Conservation (phyloP, 2,888 invertebrate species). For the Cordylochernes scorpioides region DNA sequence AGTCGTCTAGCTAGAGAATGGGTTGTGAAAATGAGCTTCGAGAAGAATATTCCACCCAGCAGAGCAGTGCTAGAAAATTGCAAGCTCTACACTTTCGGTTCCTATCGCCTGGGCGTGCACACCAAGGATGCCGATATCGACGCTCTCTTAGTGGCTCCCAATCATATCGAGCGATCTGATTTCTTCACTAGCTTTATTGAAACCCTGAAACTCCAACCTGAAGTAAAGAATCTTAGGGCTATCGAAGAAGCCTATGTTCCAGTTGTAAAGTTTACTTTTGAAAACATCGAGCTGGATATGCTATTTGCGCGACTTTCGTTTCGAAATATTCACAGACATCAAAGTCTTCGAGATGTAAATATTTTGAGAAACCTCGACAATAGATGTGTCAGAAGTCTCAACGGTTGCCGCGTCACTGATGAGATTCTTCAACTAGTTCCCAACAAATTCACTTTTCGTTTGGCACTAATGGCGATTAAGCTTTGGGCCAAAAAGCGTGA, state of each 20-base stretch:
- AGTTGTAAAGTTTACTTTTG: slow-evolving; percentile 94
- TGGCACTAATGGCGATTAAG: no score
- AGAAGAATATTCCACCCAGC: slow-evolving; percentile 66
- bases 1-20: no score
- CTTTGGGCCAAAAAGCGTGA: no score
- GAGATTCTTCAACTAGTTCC: no score
- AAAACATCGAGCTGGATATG: slow-evolving; percentile 95
- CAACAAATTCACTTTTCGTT: no score
- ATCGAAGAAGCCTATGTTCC: slow-evolving; percentile 98
- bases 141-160: slow-evolving; percentile 84
- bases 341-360: no score
- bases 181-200: slow-evolving; percentile 91
- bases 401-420: no score
- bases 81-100: slow-evolving; percentile 97
- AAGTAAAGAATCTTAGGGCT: slow-evolving; percentile 55
- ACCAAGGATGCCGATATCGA: slow-evolving; percentile 93
- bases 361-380: no score
- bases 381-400: no score
- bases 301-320: no score
- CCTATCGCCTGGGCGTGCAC: slow-evolving; percentile 68
- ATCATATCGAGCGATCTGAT: slow-evolving; percentile 73
- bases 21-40: no score
- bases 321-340: no score
- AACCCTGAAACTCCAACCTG: slow-evolving; percentile 51
- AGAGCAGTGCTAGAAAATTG: slow-evolving; percentile 71